Conservation (phyloP, 2,888 invertebrate species). For the Xestia sexstrigata region DNA sequence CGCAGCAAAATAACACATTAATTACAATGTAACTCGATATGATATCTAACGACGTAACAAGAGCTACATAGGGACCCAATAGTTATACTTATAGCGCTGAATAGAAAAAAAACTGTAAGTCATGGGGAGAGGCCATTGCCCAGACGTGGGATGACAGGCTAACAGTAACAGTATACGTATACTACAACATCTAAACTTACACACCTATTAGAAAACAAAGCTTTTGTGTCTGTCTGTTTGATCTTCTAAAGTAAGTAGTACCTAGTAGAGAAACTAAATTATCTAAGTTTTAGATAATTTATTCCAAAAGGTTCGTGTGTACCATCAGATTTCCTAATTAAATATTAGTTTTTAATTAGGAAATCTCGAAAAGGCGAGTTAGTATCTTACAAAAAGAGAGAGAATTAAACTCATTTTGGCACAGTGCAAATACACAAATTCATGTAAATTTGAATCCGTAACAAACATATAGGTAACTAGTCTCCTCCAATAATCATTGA, state of each 20-base stretch:
- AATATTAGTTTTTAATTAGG: too few relatives aligned
- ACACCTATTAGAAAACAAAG: background rate
- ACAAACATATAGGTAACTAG: background rate
- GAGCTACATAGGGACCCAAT: background rate
- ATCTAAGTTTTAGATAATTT: background rate
- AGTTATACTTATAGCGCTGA: background rate
- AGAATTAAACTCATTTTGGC: background rate
- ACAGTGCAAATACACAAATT: background rate
- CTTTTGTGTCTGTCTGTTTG: background rate
- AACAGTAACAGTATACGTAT: too few relatives aligned
- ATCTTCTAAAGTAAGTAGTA: too few relatives aligned
- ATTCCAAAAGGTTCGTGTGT: background rate
- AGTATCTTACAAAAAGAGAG: background rate
- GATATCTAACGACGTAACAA: background rate
- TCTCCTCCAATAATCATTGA: constrained; percentile 26
- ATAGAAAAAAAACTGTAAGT: too few relatives aligned
- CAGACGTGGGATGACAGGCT: too few relatives aligned
- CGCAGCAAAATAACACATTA: constrained; percentile 17
- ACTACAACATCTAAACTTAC: background rate
- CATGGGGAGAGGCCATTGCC: too few relatives aligned
- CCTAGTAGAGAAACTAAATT: too few relatives aligned
- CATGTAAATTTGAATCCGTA: constrained; percentile 3
- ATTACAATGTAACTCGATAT: constrained; percentile 52
- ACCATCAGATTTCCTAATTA: too few relatives aligned
- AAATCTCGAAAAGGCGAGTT: background rate